Conservation (phyloP, 2,113 vertebrate species). For the Eolophus roseicapilla region DNA sequence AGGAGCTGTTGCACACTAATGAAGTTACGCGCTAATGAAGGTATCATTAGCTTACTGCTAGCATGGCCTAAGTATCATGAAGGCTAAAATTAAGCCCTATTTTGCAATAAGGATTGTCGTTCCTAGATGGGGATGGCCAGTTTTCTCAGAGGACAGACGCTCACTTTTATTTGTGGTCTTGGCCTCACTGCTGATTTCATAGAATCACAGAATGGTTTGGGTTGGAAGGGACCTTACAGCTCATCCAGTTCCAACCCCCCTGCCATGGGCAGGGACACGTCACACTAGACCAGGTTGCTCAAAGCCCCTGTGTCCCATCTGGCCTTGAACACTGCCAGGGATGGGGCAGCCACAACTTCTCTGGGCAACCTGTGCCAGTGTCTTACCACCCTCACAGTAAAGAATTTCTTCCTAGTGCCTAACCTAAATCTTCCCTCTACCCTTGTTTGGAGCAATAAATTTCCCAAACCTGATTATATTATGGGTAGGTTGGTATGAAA, state of each 20-base stretch:
- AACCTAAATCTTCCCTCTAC: background rate
- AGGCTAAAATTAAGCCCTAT: background rate
- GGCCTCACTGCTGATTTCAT: background rate
- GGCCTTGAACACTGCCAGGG: background rate
- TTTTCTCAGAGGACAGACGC: background rate
- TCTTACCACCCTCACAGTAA: background rate
- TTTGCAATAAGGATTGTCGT: background rate
- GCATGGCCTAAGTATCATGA: background rate
- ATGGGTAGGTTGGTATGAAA: background rate
- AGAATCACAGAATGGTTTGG: background rate
- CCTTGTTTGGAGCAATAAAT: rapidly evolving
- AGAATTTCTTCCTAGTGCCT: background rate
- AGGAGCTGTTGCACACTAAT: background rate
- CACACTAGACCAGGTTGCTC: background rate
- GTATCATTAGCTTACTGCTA: background rate
- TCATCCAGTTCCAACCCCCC: background rate
- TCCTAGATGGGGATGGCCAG: background rate
- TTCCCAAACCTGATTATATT: background rate
- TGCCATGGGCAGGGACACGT: background rate
- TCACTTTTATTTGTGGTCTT: background rate
- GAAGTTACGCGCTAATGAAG: background rate
- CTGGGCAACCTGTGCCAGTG: background rate
- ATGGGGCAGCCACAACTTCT: background rate
- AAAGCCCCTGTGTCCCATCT: background rate
- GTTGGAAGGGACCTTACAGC: background rate